A percentile compares a stretch with the other conserved stretches of the same genome.
Conservation (phyloP, 2,888 invertebrate genomes). For the Trichopoda pennipes region DNA sequence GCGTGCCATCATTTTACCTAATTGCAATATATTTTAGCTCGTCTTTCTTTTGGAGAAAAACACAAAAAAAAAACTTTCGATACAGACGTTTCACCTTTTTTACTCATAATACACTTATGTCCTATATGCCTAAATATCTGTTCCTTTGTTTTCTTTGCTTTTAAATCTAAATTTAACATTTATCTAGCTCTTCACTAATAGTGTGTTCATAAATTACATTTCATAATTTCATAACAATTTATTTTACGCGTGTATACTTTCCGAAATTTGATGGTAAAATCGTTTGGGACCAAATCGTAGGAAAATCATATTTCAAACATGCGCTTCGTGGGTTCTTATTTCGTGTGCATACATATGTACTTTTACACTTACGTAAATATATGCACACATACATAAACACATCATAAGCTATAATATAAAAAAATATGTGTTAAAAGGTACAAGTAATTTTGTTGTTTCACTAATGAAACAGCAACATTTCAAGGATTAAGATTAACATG, state of each 20-base stretch:
- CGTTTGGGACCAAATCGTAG: no score
- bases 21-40: slow-evolving; percentile 15
- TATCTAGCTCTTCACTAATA: slow-evolving; percentile 37
- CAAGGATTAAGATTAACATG: slow-evolving; percentile 10
- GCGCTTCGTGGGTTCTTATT: no score
- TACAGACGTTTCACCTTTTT: slow-evolving; percentile 12
- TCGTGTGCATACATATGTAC: no score
- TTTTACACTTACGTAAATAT: no score
- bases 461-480: slow-evolving; percentile 8
- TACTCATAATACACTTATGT: slow-evolving; percentile 36
- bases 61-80: neutral
- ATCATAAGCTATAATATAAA: no score
- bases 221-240: neutral
- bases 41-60: neutral
- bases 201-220: slow-evolving; percentile 37
- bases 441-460: neutral
- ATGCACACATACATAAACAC: no score
- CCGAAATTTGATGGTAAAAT: no score
- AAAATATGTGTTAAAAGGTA: no score
- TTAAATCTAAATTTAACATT: slow-evolving; percentile 31
- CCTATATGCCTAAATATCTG: slow-evolving; percentile 23
- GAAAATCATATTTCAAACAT: no score
- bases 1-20: slow-evolving; percentile 10
- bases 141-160: neutral
- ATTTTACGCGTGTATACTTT: neutral